Percentiles rank a stretch among this genome's conserved stretches.
These are phyloP conservation scores for Cylloceria caligata DNA, from an alignment of 2,888 invertebrate genomes.

Conservation along the genomic window DNA sequence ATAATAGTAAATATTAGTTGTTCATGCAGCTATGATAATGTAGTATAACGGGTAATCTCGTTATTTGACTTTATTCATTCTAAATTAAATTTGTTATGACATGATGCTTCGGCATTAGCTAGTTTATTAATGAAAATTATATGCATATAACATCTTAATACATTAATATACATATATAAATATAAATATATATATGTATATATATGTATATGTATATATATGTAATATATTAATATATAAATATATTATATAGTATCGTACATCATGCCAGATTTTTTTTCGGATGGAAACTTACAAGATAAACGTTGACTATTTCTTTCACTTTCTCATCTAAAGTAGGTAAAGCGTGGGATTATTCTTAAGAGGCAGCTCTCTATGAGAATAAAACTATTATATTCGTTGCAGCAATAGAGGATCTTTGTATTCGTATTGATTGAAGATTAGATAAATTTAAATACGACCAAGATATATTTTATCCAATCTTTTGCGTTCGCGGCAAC, in stretches of 20 bases:
- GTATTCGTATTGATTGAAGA: constrained; percentile 33
- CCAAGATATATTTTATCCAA: constrained; percentile 33
- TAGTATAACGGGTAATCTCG: constrained; percentile 47
- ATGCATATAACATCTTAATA: constrained; percentile 13
- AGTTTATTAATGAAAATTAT: constrained; percentile 46
- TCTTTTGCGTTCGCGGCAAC: constrained; percentile 53
- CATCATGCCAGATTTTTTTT: constrained; percentile 66
- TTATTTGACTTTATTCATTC: constrained; percentile 33
- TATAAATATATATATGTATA: constrained; percentile 16
- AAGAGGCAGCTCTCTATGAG: constrained; percentile 53
- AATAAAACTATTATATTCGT: constrained; percentile 48
- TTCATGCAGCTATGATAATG: constrained; percentile 78
- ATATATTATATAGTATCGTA: constrained; percentile 30
- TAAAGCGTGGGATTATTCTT: constrained; percentile 64
- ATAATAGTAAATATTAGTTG: constrained; percentile 73
- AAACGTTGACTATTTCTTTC: constrained; percentile 60
- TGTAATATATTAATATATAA: constrained; percentile 25
- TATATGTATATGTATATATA: too few species aligned
- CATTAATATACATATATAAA: too few species aligned
- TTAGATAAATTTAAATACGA: constrained; percentile 3
- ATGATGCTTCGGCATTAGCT: constrained; percentile 50
- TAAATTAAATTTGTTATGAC: constrained; percentile 24
- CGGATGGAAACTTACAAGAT: constrained; percentile 62
- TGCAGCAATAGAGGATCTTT: constrained; percentile 45
- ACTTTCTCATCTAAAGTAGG: constrained; percentile 61